Base-by-base conservation (phyloP, 1,140 invertebrate species). In the Ganaspis sp. region DNA sequence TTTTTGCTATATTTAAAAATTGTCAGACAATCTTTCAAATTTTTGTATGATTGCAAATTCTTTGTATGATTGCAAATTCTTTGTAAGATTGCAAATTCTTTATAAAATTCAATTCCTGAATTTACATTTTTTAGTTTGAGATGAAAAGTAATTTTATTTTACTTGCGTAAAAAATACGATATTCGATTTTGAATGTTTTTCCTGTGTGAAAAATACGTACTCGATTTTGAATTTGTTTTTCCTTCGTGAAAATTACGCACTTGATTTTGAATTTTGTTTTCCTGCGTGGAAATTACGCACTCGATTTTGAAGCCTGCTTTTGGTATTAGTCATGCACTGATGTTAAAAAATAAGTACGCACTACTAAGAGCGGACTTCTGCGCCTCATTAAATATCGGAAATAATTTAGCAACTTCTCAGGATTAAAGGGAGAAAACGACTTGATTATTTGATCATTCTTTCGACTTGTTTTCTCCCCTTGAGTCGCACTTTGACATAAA, bases 401-500 rank as follows among this genome's bases (percentile, higher is more conserved):
- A 29, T 29, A 29, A 26, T 23, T 26, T 9, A 64, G 12, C 15
- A 34, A 5, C 29, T 64, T 26, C 23, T 23, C 54, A 15, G 9
- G 23, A 9, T 64, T 2, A 26, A 29, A 26, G 23, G 26, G 12
- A 29, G 23, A 29, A 64, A 12, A 26, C 21, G 54, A 58, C n/a
- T 34, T 21, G 58, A 64, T 29, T 6, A 64, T 8, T 64, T 64
- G 17, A 49, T 34, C 12, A 29, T 29, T 34, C 29, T 26, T 58
- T 58, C 23, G 21, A 26, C 21, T 64, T 26, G 21, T 64, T 64
- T 64, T 64, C 58, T 64, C 21, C 26, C 11, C 26, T 74, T 71
- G 45, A 72, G 37, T 53, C 70, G 21, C 42, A 34, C 40, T 37
- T 77, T 77, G 40, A 77, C 74, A 74, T 78, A 82, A 81, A 69